Conservation (phyloP, 2,113 vertebrate genomes). For the Cyprinodon variegatus region DNA sequence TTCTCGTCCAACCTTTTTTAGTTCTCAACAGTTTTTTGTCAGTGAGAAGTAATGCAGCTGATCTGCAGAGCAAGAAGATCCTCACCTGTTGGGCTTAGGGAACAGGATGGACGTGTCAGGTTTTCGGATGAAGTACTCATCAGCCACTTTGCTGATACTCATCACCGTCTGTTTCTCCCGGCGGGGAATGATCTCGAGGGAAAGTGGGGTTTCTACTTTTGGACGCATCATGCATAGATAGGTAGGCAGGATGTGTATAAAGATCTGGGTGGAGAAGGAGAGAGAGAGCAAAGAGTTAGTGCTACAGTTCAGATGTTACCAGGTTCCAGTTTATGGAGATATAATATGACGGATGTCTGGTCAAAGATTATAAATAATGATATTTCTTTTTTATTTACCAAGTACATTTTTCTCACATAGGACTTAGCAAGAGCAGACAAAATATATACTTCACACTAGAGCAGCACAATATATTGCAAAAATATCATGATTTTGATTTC, state of each 20-base stretch:
- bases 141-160: constrained; percentile 73
- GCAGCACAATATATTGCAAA: no score
- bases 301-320: no score
- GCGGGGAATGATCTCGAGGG: constrained; percentile 62
- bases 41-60: no score
- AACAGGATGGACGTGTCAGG: constrained; percentile 84
- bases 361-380: no score
- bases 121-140: constrained; percentile 92
- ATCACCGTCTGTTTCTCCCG: constrained; percentile 64
- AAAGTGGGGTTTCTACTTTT: constrained; percentile 81
- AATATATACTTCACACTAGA: no score
- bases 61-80: neutral
- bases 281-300: neutral
- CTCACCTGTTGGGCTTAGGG: constrained; percentile 84
- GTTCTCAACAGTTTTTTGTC: no score
- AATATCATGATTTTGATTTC: no score
- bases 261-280: constrained; percentile 77
- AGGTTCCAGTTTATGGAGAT: no score
- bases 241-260: constrained; percentile 86
- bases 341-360: no score
- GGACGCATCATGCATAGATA: constrained; percentile 87
- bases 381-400: no score
- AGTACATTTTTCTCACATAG: no score
- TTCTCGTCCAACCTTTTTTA: neutral
- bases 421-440: no score